phyloP scores from a whole-genome alignment of 2,888 invertebrate genomes.

The Drosophila cognata region DNA sequence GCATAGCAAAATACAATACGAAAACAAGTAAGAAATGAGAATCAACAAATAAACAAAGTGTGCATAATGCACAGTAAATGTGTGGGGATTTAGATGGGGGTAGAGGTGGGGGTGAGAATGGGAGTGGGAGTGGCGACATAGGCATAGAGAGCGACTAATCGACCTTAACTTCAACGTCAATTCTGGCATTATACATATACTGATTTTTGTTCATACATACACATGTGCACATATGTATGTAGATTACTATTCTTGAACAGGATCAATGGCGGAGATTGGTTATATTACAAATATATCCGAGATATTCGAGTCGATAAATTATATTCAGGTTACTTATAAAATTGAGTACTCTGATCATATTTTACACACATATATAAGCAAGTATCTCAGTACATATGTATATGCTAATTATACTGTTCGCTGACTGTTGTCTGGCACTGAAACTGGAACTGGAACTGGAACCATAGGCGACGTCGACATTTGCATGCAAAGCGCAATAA shows the following conservation, averaged over 20 bases:
- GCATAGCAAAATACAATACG: conserved; percentile 14
- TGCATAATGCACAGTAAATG: conserved; percentile 36
- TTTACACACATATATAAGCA: not conserved
- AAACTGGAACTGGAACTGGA: conserved; percentile 3
- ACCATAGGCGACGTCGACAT: conserved; percentile 18
- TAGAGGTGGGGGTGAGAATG: not conserved
- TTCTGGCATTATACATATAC: not conserved
- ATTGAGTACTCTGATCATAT: not conserved
- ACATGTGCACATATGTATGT: not conserved
- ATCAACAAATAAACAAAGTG: conserved; percentile 33
- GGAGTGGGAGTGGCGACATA: not conserved
- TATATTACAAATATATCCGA: not conserved
- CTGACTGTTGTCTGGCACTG: conserved; percentile 3
- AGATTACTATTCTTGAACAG: not conserved
- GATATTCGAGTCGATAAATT: not conserved
- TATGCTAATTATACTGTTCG: conserved; percentile 1
- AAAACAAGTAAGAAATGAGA: conserved; percentile 14
- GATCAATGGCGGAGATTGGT: not conserved
- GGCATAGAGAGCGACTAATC: not conserved
- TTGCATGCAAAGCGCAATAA: conserved; percentile 56
- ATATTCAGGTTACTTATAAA: not conserved
- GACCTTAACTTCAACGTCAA: conserved; percentile 4
- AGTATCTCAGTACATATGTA: not conserved
- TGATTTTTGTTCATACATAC: not conserved
- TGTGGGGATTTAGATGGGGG: not conserved